Evolutionary conservation across 2,113 vertebrate genomes (phyloP).

Genomic region (Geococcyx californianus): DNA sequence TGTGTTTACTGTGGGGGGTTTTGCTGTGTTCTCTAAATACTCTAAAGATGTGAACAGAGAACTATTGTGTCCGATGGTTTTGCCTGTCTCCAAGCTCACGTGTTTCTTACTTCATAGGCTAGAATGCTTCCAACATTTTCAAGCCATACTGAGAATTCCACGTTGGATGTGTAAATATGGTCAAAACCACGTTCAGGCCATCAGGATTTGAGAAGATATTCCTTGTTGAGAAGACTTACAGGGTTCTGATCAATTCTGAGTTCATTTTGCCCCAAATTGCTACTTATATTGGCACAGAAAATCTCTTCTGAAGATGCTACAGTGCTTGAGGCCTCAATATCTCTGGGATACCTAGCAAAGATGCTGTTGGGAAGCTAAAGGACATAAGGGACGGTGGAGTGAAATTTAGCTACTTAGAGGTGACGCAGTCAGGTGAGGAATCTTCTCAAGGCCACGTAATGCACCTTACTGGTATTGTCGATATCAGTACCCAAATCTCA

Average conservation of each 20-base stretch:
- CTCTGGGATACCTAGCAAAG: neutral
- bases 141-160: neutral
- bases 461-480: neutral
- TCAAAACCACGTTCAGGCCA: neutral
- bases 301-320: neutral
- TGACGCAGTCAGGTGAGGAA: neutral
- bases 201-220: neutral
- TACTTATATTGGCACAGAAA: neutral
- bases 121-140: neutral
- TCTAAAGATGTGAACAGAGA: neutral
- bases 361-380: neutral
- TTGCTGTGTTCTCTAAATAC: neutral
- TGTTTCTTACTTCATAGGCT: neutral
- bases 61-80: neutral
- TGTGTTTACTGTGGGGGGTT: too few species aligned
- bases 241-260: too few species aligned
- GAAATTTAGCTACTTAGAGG: neutral
- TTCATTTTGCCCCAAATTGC: neutral
- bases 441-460: neutral
- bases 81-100: neutral
- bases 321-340: fast-evolving
- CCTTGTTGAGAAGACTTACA: neutral
- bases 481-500: neutral
- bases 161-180: neutral
- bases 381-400: neutral